Conservation (phyloP, 2,113 vertebrate genomes). For the Thymallus thymallus region DNA sequence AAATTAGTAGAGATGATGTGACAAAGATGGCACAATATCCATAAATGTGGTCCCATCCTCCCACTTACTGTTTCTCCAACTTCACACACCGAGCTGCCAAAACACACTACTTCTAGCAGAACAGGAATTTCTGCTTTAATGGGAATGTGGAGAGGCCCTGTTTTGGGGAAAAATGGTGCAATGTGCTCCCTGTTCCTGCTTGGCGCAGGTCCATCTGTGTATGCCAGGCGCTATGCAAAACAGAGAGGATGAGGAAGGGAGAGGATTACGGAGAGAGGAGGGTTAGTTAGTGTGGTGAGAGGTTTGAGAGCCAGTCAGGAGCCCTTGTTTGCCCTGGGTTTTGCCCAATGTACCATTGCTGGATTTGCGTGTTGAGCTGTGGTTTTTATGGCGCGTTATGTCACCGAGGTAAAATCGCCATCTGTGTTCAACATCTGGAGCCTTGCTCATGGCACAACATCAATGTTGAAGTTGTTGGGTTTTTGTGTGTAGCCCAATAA, state of each 20-base stretch:
- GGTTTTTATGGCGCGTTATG: neutral
- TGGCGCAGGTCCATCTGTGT: constrained; percentile 17
- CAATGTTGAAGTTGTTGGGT: neutral
- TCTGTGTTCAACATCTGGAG: constrained; percentile 24
- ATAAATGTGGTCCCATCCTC: neutral
- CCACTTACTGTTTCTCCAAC: constrained; percentile 2
- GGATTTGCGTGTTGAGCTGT: neutral
- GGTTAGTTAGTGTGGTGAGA: neutral
- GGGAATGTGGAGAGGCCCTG: constrained; percentile 38
- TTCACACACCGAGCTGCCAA: constrained; percentile 21
- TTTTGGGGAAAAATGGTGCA: neutral
- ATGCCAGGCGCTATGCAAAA: constrained; percentile 5
- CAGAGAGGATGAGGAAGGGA: neutral
- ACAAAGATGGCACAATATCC: constrained; percentile 1
- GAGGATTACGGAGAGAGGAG: neutral
- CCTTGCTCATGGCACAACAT: neutral
- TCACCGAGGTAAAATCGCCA: constrained; percentile 1
- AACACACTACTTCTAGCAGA: constrained; percentile 22
- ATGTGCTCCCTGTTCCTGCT: constrained; percentile 36
- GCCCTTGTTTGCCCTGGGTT: too few species aligned
- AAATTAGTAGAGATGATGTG: neutral
- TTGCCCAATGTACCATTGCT: too few species aligned
- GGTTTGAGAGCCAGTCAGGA: neutral
- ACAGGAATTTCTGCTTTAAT: constrained; percentile 50
- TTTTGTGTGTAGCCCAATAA: constrained; percentile 14